Conservation (phyloP, 2,888 invertebrate species). For the Tenthredo scrophulariae region DNA sequence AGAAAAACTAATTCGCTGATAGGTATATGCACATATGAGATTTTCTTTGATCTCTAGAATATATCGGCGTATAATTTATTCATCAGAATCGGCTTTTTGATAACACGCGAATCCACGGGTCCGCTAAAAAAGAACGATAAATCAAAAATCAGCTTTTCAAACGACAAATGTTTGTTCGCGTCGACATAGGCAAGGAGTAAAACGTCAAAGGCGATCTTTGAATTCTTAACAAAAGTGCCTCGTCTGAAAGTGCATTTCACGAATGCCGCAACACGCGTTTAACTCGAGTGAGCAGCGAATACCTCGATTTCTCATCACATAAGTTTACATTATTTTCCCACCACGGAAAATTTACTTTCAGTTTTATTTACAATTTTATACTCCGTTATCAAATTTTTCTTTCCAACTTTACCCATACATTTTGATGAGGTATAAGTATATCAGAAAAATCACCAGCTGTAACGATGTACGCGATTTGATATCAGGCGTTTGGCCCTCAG, state of each 20-base stretch:
- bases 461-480: background rate
- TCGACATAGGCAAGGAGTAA: background rate
- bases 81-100: background rate
- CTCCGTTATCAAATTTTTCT: no score
- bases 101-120: background rate
- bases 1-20: no score
- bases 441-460: background rate
- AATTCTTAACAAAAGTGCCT: conserved; percentile 39
- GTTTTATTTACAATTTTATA: background rate
- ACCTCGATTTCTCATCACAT: conserved; percentile 20
- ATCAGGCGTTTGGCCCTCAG: background rate
- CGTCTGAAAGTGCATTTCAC: conserved; percentile 37
- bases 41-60: no score
- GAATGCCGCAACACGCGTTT: background rate
- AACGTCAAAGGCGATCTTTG: conserved; percentile 30
- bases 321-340: background rate
- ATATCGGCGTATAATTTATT: background rate
- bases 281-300: background rate
- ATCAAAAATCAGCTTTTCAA: background rate
- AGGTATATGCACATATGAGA: no score
- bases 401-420: no score
- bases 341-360: background rate
- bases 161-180: background rate
- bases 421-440: background rate
- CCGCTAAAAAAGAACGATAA: background rate